phyloP scores from a whole-genome alignment of 2,113 vertebrate genomes.

The Leptobrachium ailaonicum region DNA sequence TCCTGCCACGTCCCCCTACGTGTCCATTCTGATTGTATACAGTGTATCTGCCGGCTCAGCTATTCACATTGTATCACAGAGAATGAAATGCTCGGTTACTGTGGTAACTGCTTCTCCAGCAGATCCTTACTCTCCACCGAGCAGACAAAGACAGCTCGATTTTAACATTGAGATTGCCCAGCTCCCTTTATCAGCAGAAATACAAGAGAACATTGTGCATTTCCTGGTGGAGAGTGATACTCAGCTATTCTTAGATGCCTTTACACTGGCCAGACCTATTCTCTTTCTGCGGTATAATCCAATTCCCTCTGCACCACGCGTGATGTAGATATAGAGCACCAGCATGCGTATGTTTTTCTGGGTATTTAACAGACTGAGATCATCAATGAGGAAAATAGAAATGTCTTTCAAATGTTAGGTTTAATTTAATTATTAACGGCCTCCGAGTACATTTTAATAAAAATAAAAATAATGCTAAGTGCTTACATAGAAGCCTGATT shows the following conservation, averaged over 20 bases:
- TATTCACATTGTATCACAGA: constrained; percentile 1
- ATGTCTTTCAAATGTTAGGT: too few species aligned
- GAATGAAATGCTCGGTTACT: constrained; percentile 37
- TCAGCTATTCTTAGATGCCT: background rate
- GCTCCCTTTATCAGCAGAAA: constrained; percentile 19
- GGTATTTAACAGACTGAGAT: too few species aligned
- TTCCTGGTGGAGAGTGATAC: background rate
- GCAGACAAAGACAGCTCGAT: constrained; percentile 36
- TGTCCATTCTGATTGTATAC: background rate
- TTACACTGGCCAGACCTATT: background rate
- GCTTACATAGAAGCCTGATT: too few species aligned
- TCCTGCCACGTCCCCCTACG: too few species aligned
- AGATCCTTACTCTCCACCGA: constrained; percentile 14
- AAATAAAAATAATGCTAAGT: too few species aligned
- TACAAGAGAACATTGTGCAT: background rate
- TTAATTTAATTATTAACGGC: too few species aligned
- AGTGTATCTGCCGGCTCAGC: background rate
- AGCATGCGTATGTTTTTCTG: too few species aligned
- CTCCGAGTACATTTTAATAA: too few species aligned
- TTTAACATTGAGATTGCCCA: background rate
- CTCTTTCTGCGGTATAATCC: background rate
- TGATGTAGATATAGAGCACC: background rate
- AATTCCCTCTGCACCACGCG: background rate
- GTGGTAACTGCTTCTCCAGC: constrained; percentile 46
- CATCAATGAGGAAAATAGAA: too few species aligned